Conservation (phyloP, 2,113 vertebrate species). For the Colius striatus region DNA sequence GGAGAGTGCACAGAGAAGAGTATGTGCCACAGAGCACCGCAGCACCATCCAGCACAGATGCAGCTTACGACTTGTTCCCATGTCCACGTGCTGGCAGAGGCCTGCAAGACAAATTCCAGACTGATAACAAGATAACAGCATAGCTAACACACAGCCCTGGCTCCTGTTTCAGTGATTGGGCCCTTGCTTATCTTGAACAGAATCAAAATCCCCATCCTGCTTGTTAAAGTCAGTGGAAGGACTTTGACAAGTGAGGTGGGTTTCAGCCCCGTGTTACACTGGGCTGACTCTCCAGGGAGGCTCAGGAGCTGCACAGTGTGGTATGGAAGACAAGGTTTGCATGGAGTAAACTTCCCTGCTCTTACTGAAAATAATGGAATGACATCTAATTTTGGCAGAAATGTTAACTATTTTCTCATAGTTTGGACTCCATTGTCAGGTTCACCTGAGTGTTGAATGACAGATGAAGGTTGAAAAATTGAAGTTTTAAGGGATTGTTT, state of each 20-base stretch:
- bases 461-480: background rate
- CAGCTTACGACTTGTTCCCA: background rate
- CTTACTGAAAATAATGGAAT: background rate
- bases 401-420: background rate
- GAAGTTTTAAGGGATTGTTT: background rate
- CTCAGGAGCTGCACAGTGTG: background rate
- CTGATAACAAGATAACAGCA: background rate
- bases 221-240: background rate
- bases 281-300: background rate
- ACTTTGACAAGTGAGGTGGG: background rate
- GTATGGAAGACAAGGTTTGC: background rate
- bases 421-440: background rate
- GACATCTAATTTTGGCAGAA: background rate
- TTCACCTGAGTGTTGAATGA: background rate
- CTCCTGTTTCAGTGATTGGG: background rate
- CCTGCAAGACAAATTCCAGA: background rate
- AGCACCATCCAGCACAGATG: background rate
- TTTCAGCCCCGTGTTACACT: background rate
- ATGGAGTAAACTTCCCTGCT: background rate
- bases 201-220: background rate
- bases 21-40: background rate
- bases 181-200: background rate
- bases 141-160: fast-evolving
- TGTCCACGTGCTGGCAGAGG: fast-evolving
- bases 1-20: background rate